Evolutionary conservation across 2,888 invertebrate genomes (phyloP).

Genomic region (Polymixis flavicincta): DNA sequence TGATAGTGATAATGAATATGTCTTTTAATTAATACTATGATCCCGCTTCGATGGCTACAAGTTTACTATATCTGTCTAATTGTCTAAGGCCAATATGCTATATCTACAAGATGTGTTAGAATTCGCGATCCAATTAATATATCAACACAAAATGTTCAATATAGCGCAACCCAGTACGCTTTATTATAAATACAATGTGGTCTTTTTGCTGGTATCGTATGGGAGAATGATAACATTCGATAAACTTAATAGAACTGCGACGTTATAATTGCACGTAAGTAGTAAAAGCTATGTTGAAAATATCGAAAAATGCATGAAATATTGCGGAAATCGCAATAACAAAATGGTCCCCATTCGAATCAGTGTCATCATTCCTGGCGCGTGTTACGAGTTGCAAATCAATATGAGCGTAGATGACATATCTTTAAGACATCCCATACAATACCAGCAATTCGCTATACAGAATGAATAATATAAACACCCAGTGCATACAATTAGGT

Average conservation of each 20-base stretch:
- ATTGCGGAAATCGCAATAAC: constrained; percentile 49
- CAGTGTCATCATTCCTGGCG: constrained; percentile 24
- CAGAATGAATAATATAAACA: constrained; percentile 82
- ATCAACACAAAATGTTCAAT: constrained; percentile 85
- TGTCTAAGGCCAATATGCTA: constrained; percentile 87
- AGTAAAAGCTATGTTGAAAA: constrained; percentile 23
- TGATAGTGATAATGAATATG: constrained; percentile 75
- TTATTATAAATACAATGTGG: constrained; percentile 66
- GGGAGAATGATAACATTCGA: constrained; percentile 50
- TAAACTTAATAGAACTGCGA: constrained; percentile 19
- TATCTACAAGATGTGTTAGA: constrained; percentile 89
- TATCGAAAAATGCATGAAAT: constrained; percentile 57
- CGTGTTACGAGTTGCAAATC: constrained; percentile 11
- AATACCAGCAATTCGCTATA: constrained; percentile 56
- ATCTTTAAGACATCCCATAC: constrained; percentile 40
- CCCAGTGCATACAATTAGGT: constrained; percentile 84
- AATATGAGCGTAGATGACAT: constrained; percentile 16
- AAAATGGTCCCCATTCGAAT: constrained; percentile 65
- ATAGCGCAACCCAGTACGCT: constrained; percentile 82
- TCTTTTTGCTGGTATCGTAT: constrained; percentile 50
- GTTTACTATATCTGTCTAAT: constrained; percentile 83
- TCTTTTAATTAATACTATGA: constrained; percentile 87
- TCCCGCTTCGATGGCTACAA: constrained; percentile 83
- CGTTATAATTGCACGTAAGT: constrained; percentile 3
- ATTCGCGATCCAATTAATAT: constrained; percentile 67